Percentiles rank a stretch among this genome's conserved stretches.
phyloP scores from a whole-genome alignment of 2,113 vertebrate genomes.

The Natator depressus region DNA sequence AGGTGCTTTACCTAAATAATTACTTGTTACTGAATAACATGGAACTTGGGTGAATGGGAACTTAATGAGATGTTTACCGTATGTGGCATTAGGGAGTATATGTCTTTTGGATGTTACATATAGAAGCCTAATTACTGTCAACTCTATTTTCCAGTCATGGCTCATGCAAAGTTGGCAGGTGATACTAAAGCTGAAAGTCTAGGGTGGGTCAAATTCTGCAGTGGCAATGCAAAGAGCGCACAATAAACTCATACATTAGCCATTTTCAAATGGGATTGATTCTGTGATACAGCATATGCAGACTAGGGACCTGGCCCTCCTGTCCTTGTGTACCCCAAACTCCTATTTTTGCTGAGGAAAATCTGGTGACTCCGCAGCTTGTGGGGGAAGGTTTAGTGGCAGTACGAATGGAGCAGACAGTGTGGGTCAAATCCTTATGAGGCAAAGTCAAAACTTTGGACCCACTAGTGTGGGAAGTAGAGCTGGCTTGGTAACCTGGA shows the following conservation, averaged over 20 bases:
- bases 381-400: neutral
- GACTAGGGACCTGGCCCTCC: neutral
- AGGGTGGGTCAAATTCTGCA: neutral
- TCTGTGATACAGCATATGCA: neutral
- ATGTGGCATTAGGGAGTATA: slow-evolving; percentile 3
- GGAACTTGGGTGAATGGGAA: neutral
- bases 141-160: slow-evolving; percentile 21
- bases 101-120: slow-evolving; percentile 29
- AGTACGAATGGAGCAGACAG: neutral
- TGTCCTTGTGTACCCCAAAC: neutral
- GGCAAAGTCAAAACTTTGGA: neutral
- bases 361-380: neutral
- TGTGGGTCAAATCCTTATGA: neutral
- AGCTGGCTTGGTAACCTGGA: neutral
- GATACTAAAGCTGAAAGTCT: neutral
- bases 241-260: neutral
- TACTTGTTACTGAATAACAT: slow-evolving; percentile 24
- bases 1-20: slow-evolving; percentile 55
- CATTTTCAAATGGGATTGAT: neutral
- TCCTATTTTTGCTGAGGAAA: neutral
- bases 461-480: neutral
- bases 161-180: neutral
- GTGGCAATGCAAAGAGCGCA: neutral
- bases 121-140: neutral
- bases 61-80: slow-evolving; percentile 30